phyloP scores from a whole-genome alignment of 2,113 vertebrate species.

The Limnothrissa miodon region DNA sequence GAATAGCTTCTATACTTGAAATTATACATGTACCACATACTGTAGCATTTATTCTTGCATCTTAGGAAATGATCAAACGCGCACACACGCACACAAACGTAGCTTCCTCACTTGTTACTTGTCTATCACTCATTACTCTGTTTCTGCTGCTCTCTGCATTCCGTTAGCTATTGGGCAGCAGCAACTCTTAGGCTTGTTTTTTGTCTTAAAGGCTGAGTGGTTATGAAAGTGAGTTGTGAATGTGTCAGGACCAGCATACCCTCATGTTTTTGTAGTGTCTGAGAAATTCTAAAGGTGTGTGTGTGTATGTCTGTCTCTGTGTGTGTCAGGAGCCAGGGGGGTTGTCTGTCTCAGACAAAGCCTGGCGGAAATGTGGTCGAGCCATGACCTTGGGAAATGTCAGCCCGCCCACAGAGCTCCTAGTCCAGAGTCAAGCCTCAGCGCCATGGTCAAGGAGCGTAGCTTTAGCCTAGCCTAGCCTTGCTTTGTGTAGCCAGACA shows the following conservation, averaged over 20 bases:
- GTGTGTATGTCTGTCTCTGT: slow-evolving; percentile 11
- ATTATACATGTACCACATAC: too few relatives aligned
- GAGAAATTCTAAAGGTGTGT: background rate
- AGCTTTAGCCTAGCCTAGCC: slow-evolving; percentile 28
- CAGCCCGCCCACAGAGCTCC: slow-evolving; percentile 54
- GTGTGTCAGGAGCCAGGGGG: slow-evolving; percentile 34
- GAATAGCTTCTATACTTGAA: too few relatives aligned
- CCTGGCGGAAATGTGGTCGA: slow-evolving; percentile 49
- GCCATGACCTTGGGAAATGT: slow-evolving; percentile 72
- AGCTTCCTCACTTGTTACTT: background rate
- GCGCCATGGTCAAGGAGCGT: slow-evolving; percentile 19
- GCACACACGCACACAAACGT: background rate
- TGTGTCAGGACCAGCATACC: background rate
- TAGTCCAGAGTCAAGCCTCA: slow-evolving; percentile 50
- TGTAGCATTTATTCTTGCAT: too few relatives aligned
- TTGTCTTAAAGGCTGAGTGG: background rate
- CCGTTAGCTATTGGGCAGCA: background rate
- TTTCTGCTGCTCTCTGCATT: background rate
- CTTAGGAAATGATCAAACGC: too few relatives aligned
- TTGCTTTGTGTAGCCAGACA: slow-evolving; percentile 30
- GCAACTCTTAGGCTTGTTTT: background rate
- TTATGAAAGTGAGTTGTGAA: background rate
- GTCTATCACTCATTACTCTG: background rate
- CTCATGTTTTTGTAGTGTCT: background rate
- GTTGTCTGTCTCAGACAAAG: slow-evolving; percentile 48